Evolutionary conservation across 2,113 vertebrate genomes (phyloP).

Genomic region (Dendropsophus ebraccatus): DNA sequence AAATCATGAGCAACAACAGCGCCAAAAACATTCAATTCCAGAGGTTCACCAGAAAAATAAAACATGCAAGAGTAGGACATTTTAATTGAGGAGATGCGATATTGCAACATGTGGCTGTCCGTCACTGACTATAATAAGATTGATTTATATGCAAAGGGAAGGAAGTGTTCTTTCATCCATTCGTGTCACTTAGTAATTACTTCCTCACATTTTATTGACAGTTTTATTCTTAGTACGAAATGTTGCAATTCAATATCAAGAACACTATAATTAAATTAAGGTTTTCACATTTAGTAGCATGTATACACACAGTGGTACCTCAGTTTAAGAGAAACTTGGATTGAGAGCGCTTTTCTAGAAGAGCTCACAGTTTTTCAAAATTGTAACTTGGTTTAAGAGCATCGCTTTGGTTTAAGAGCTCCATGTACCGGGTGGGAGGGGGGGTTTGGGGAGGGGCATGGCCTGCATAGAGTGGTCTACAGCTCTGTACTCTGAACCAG

Average conservation of each 20-base stretch:
- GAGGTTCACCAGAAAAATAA: not conserved
- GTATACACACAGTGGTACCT: too few species aligned
- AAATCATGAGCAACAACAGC: too few species aligned
- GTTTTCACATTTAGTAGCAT: not conserved
- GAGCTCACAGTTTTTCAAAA: too few species aligned
- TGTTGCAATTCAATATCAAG: not conserved
- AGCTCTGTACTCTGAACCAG: too few species aligned
- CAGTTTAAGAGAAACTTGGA: too few species aligned
- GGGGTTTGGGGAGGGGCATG: too few species aligned
- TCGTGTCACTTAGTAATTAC: not conserved
- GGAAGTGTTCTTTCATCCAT: not conserved
- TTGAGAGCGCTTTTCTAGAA: too few species aligned
- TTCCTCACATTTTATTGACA: not conserved
- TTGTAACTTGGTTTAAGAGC: too few species aligned
- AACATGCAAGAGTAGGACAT: not conserved
- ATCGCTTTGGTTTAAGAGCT: too few species aligned
- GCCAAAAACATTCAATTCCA: not conserved
- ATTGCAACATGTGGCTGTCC: not conserved
- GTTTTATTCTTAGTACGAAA: not conserved
- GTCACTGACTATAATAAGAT: not conserved
- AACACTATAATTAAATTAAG: not conserved
- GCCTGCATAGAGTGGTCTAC: too few species aligned
- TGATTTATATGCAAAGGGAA: not conserved
- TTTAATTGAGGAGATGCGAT: not conserved
- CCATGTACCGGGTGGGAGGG: too few species aligned